A percentile compares a stretch with the other conserved stretches of the same genome.
Evolutionary conservation across 2,888 invertebrate genomes (phyloP).

Genomic region (Drosophila lutescens): DNA sequence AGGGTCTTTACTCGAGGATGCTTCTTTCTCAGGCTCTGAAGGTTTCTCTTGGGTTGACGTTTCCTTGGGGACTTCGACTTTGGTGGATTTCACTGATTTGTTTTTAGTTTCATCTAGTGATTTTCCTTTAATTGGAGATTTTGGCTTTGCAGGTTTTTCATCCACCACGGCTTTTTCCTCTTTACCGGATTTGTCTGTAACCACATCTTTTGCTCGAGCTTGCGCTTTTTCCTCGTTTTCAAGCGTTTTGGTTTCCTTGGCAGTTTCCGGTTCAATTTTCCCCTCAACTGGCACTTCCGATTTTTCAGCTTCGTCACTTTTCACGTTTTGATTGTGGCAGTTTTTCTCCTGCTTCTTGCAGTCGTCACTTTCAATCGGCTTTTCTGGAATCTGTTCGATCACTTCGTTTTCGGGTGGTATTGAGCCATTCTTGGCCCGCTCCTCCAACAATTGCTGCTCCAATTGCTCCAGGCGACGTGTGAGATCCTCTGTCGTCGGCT

Average conservation of each 20-base stretch:
- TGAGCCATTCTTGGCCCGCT: constrained; percentile 48
- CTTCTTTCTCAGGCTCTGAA: background rate
- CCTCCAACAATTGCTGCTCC: constrained; percentile 69
- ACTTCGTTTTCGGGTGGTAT: constrained; percentile 28
- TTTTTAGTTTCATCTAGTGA: background rate
- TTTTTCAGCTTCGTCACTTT: constrained; percentile 52
- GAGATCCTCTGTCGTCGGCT: constrained; percentile 66
- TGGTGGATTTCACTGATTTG: background rate
- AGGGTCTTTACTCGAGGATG: background rate
- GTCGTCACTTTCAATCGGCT: constrained; percentile 37
- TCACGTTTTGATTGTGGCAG: constrained; percentile 58
- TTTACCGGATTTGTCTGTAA: background rate
- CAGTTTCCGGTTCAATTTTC: constrained; percentile 55
- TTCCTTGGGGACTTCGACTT: background rate
- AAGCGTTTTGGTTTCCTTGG: constrained; percentile 66
- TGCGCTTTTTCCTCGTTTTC: constrained; percentile 63
- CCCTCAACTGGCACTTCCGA: constrained; percentile 11
- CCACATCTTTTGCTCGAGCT: constrained; percentile 38
- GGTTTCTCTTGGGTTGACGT: background rate
- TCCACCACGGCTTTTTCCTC: background rate
- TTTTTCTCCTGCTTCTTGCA: constrained; percentile 59
- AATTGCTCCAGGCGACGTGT: constrained; percentile 73
- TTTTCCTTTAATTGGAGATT: background rate
- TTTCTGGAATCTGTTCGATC: background rate
- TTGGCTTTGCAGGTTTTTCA: background rate